These are phyloP conservation scores for Diorhabda sublineata DNA, from an alignment of 1,140 invertebrate genomes.

Conservation along the genomic window DNA sequence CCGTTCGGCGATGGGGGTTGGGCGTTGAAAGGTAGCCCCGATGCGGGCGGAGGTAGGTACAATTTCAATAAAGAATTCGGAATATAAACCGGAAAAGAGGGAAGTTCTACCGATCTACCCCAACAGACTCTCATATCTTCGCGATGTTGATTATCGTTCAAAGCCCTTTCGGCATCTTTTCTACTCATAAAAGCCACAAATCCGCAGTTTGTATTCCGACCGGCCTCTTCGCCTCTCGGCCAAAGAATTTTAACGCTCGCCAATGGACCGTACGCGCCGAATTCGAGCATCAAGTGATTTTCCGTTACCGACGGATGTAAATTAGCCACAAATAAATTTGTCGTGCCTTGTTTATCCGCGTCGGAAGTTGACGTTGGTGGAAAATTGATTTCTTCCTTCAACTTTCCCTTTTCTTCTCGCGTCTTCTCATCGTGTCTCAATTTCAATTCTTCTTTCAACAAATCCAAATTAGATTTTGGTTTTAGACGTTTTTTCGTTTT, in stretches of 20 bases:
- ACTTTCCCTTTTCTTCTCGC: slow-evolving; percentile 18
- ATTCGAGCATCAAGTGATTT: slow-evolving; percentile 80
- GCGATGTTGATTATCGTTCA: slow-evolving; percentile 70
- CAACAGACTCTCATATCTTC: slow-evolving; percentile 97
- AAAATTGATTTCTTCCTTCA: slow-evolving; percentile 19
- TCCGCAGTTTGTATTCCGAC: slow-evolving; percentile 63
- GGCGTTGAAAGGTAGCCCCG: slow-evolving; percentile 95
- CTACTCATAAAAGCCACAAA: slow-evolving; percentile 91
- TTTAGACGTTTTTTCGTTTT: slow-evolving; percentile 47
- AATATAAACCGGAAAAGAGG: slow-evolving; percentile 93
- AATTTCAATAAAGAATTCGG: slow-evolving; percentile 83
- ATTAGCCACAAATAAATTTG: slow-evolving; percentile 85
- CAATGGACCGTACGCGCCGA: slow-evolving; percentile 82
- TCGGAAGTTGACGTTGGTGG: slow-evolving; percentile 44
- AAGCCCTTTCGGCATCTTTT: slow-evolving; percentile 78
- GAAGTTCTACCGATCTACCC: slow-evolving; percentile 92
- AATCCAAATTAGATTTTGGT: slow-evolving; percentile 43
- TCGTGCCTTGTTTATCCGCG: slow-evolving; percentile 76
- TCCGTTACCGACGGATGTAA: slow-evolving; percentile 82
- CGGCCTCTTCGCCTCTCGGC: slow-evolving; percentile 55
- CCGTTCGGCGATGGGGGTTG: slow-evolving; percentile 63
- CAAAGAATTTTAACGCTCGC: slow-evolving; percentile 93
- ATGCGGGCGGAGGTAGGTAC: slow-evolving; percentile 70
- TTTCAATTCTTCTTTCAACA: slow-evolving; percentile 45
- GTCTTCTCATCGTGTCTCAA: slow-evolving; percentile 33